A percentile compares a stretch with the other conserved stretches of the same genome.
Evolutionary conservation across 2,888 invertebrate species (phyloP).

Genomic region (Griposia aprilina): DNA sequence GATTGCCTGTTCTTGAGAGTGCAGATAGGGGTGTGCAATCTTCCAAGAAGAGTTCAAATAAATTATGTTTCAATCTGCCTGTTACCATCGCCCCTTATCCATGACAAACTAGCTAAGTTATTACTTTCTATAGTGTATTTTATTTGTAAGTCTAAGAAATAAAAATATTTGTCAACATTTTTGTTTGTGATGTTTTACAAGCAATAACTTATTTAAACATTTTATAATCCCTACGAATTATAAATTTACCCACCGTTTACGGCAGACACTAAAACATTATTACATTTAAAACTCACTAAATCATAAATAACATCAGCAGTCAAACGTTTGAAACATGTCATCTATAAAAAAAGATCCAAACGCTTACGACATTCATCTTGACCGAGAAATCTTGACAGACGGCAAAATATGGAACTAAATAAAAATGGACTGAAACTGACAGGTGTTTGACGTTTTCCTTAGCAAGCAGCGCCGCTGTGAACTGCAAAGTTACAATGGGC

Average conservation of each 20-base stretch:
- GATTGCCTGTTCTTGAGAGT: too few relatives aligned
- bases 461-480: slow-evolving; percentile 37
- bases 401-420: slow-evolving; percentile 50
- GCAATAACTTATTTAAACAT: slow-evolving; percentile 42
- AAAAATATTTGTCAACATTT: neutral
- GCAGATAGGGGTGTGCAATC: slow-evolving; percentile 2
- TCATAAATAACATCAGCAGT: slow-evolving; percentile 70
- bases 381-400: slow-evolving; percentile 15
- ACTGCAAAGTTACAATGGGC: slow-evolving; percentile 19
- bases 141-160: too few relatives aligned
- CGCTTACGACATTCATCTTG: slow-evolving; percentile 41
- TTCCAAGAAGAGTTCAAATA: slow-evolving; percentile 13
- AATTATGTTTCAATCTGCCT: slow-evolving; percentile 27
- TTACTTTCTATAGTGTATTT: too few relatives aligned
- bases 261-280: slow-evolving; percentile 46
- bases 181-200: slow-evolving; percentile 34
- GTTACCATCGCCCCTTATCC: too few relatives aligned
- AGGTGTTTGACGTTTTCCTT: slow-evolving; percentile 24
- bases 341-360: slow-evolving; percentile 52
- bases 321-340: slow-evolving; percentile 62
- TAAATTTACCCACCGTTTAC: slow-evolving; percentile 58
- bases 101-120: too few relatives aligned
- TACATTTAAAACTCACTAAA: slow-evolving; percentile 70
- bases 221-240: slow-evolving; percentile 54
- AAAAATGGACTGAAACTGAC: slow-evolving; percentile 43